Base-by-base conservation (phyloP, 2,797 vertebrate genomes). In the Melanotaenia boesemani region DNA sequence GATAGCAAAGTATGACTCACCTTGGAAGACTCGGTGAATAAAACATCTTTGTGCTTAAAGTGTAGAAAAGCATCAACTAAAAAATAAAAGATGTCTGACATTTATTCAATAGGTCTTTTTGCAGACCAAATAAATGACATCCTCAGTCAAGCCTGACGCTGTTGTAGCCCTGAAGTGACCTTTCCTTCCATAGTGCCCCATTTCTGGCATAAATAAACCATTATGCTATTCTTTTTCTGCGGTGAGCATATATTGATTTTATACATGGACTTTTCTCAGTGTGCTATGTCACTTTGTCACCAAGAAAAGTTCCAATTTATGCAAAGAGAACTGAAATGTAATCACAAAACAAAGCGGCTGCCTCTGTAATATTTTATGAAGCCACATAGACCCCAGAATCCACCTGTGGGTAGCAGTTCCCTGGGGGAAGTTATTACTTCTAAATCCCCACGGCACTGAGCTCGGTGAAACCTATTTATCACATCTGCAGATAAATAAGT, bases 31-130 rank as follows among this genome's bases (percentile, higher is more conserved):
- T 34, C 2, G 9, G 34, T 37, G 70, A 74, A 74, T 15, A 0
- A 61, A 71, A 69, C 30, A 28, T 70, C 30, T 37, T 24, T 4
- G 55, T 6, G n/a, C 39, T 58, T 28, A 28, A 15, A 61, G 55
- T 30, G 16, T 52, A 41, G 64, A 70, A 60, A 63, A 34, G 8
- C 34, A 80, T 82, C 65, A 63, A 70, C 60, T 67, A 67, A 60
- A 44, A 72, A 70, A 58, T 9, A 71, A 8, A 55, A 73, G 10
- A 50, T 71, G 54, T 62, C 59, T 68, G 59, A 55, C 7, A n/a
- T 76, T 68, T 60, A 81, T 73, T 77, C 32, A 64, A 39, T 30
- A 10, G n/a, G 46, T 41, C 41, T 63, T 46, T 41, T 26, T 48
- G 55, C 22, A 54, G 48, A 13, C 11, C 39, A 41, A 5, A 61